Base-by-base conservation (phyloP, 2,113 vertebrate species). In the Catagonus wagneri region DNA sequence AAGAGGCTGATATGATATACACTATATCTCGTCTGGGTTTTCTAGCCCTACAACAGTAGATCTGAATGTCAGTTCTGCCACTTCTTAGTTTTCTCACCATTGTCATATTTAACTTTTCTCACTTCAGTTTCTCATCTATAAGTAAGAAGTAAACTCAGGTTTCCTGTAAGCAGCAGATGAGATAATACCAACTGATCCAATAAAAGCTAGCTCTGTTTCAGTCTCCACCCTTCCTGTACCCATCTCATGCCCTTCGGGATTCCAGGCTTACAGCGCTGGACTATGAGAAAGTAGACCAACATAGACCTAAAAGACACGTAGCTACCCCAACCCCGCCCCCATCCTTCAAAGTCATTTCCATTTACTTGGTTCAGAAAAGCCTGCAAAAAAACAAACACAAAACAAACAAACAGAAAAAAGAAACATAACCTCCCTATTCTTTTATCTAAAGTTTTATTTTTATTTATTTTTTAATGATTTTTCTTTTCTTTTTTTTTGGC, bases 31-130 rank as follows among this genome's bases (percentile, higher is more conserved):
- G 25, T n/a, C 58, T 32, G 39, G 5, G 76, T 44, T 50, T 52
- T 6, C 61, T 39, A 11, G 1, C 2, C 52, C 25, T 16, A 61
- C 19, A 1, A 1, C 3, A 44, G 8, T 6, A 74, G 7, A 23
- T 22, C 4, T 22, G n/a, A 68, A 34, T 39, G 36, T 60, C 32
- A 12, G 2, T 60, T 85, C 50, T 56, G 15, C 9, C 7, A 2
- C 56, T 52, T 89, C n/a, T 22, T 36, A 36, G 32, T 72, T 10
- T 34, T 91, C 36, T 52, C 34, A n/a, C 4, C 23, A 19, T 56
- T 14, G 3, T 23, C 22, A 54, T 20, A 11, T 16, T 39, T 16
- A 20, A 36, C 13, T 56, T 72, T 10, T 74, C 58, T 89, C 66
- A 16, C 10, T 65, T 94, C 20, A 1, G 1, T 36, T 50, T 83